Conservation (phyloP, 2,113 vertebrate species). For the Balaenoptera acutorostrata region DNA sequence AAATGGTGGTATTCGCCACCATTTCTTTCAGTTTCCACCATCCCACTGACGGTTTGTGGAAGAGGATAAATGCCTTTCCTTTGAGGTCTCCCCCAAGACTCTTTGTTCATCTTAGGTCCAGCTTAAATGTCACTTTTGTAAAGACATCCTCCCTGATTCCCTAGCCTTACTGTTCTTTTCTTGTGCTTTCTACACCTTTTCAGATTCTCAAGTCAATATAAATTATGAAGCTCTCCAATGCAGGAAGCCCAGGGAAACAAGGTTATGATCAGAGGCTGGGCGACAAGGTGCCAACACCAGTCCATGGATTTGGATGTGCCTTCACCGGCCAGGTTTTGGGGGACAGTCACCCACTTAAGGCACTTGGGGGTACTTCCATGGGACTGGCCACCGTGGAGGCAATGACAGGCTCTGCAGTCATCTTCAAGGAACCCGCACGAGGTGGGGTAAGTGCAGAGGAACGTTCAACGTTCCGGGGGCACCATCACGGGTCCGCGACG, state of each 20-base stretch:
- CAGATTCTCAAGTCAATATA: neutral
- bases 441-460: accelerated
- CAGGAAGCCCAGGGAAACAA: neutral
- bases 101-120: neutral
- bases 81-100: neutral
- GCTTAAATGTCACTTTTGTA: neutral
- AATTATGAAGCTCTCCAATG: neutral
- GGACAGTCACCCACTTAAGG: neutral
- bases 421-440: accelerated
- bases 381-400: neutral
- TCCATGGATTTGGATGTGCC: neutral
- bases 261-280: neutral
- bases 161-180: neutral
- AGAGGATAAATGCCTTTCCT: neutral
- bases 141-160: neutral
- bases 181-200: neutral
- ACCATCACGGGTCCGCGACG: accelerated
- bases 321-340: neutral
- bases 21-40: neutral
- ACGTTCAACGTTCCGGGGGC: accelerated
- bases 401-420: neutral
- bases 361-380: neutral
- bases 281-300: neutral
- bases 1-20: neutral
- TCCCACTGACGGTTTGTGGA: neutral